Evolutionary conservation across 2,113 vertebrate species (phyloP).

Genomic region (Psilopsiagon aurifrons): DNA sequence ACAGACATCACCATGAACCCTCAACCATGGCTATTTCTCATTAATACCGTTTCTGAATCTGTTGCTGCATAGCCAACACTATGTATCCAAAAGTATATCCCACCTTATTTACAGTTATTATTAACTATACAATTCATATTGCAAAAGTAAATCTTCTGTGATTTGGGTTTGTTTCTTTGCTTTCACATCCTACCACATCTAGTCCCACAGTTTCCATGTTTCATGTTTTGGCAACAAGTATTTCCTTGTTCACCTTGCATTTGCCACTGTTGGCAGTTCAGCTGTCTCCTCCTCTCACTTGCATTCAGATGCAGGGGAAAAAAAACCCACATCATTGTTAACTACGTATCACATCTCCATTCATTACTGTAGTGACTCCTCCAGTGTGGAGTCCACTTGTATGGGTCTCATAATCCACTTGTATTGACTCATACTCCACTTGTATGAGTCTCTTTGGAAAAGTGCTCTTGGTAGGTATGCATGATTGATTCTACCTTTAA

Average conservation of each 20-base stretch:
- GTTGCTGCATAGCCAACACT: accelerated
- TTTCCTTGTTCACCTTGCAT: background rate
- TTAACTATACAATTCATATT: background rate
- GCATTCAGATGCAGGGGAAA: background rate
- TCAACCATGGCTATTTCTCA: accelerated
- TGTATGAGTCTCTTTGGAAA: background rate
- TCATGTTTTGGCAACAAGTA: background rate
- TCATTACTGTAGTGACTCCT: background rate
- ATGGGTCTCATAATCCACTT: background rate
- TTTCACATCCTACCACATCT: background rate
- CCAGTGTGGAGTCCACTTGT: background rate
- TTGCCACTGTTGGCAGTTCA: background rate
- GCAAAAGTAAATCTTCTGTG: background rate
- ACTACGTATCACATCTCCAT: accelerated
- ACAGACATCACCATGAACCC: background rate
- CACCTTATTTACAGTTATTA: background rate
- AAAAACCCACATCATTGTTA: accelerated
- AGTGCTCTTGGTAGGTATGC: background rate
- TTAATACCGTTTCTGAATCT: background rate
- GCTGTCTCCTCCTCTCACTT: background rate
- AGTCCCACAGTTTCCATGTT: background rate
- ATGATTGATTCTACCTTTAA: background rate
- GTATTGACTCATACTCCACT: background rate
- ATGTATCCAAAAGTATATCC: accelerated
- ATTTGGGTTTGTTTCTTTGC: background rate